Conservation (phyloP, 2,113 vertebrate species). For the Centropristis striata region DNA sequence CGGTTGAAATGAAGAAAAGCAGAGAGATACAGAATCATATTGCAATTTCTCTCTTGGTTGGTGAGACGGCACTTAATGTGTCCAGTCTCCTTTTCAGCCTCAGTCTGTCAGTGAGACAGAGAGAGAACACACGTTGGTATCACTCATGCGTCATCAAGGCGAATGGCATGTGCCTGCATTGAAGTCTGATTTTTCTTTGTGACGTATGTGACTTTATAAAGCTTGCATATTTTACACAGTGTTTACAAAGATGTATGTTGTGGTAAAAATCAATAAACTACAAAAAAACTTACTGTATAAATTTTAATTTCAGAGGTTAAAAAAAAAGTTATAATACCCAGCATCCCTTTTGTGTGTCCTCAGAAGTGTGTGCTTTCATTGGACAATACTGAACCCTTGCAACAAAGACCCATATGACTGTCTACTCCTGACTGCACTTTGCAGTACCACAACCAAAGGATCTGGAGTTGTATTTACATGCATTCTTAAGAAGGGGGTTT, state of each 20-base stretch:
- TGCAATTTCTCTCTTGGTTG: constrained; percentile 44
- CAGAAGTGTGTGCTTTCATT: constrained; percentile 77
- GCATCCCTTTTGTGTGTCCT: constrained; percentile 74
- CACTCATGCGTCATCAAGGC: constrained; percentile 72
- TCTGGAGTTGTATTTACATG: constrained; percentile 67
- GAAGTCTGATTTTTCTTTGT: constrained; percentile 79
- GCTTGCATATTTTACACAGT: constrained; percentile 86
- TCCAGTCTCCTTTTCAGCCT: constrained; percentile 24
- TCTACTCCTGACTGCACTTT: constrained; percentile 76
- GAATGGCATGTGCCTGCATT: constrained; percentile 83
- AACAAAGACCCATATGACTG: constrained; percentile 62
- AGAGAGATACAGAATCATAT: constrained; percentile 43
- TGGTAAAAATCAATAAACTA: constrained; percentile 78
- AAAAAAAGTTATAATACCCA: constrained; percentile 56
- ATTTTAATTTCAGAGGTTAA: constrained; percentile 74
- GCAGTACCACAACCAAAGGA: constrained; percentile 84
- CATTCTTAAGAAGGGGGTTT: constrained; percentile 21
- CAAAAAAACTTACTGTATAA: constrained; percentile 78
- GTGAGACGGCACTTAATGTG: constrained; percentile 11
- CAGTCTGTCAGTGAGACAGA: constrained; percentile 11
- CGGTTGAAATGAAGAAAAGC: constrained; percentile 42
- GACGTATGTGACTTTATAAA: constrained; percentile 83
- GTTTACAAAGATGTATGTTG: constrained; percentile 85
- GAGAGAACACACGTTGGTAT: constrained; percentile 50
- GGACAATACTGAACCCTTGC: constrained; percentile 56